These are phyloP conservation scores for Conistra vaccinii DNA, from an alignment of 2,888 invertebrate genomes.

Conservation along the genomic window DNA sequence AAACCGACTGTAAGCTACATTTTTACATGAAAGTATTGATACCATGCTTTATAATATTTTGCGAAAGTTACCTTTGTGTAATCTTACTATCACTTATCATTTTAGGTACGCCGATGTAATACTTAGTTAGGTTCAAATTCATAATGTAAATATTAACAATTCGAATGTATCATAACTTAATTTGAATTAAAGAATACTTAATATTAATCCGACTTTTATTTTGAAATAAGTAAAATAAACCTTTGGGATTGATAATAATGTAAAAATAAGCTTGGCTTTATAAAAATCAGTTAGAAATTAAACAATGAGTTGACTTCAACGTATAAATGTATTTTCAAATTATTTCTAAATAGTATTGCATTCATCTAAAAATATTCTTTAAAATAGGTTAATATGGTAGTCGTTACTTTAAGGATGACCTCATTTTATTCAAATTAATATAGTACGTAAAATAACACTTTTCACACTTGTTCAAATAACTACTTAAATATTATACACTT, in stretches of 20 bases:
- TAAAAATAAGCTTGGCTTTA: not conserved
- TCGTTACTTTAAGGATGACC: slow-evolving; percentile 14
- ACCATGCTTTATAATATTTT: not conserved
- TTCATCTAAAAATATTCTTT: slow-evolving; percentile 9
- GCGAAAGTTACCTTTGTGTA: not conserved
- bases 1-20: not conserved
- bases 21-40: not conserved
- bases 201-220: not conserved
- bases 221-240: not conserved
- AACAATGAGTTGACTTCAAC: slow-evolving; percentile 23
- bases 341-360: slow-evolving; percentile 21
- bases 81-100: not conserved
- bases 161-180: not conserved
- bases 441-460: slow-evolving; percentile 13
- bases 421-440: slow-evolving; percentile 19
- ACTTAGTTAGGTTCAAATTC: not conserved
- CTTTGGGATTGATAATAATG: not conserved
- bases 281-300: slow-evolving; percentile 22
- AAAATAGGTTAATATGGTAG: slow-evolving; percentile 3
- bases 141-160: slow-evolving; percentile 22
- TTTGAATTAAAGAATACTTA: slow-evolving; percentile 7
- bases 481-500: slow-evolving; percentile 19
- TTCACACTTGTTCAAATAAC: slow-evolving; percentile 25
- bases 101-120: not conserved
- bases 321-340: slow-evolving; percentile 40